Base-by-base conservation (phyloP, 2,888 invertebrate genomes). In the Mechanitis mazaeus region DNA sequence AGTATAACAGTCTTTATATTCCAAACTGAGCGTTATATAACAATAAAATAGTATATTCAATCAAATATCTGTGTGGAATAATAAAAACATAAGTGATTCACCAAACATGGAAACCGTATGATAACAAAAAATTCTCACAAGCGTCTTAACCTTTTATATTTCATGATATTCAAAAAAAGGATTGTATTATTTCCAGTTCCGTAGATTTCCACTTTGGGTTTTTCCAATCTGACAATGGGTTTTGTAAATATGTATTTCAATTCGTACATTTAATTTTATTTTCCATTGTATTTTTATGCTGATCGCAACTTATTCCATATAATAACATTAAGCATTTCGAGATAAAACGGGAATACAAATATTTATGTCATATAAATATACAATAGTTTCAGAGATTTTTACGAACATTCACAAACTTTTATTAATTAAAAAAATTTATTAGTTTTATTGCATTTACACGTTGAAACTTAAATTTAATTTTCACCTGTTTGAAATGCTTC, bases 101-200 rank as follows among this genome's bases (percentile, higher is more conserved):
- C 31, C 28, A 50, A 50, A 50, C 9, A 50, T 28, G 28, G 28
- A 50, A 28, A 11, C 5, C 3, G 7, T 31, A 3, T 31, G 31
- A 7, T 50, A 50, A 50, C 7, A 50, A 3, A 9, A 20, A 11
- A 31, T 50, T 50, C 50, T 31, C 50, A 5, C 2, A 31, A 31
- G 50, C 7, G 28, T 50, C 50, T 11, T 11, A 50, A 50, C 50
- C 50, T 50, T 50, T 50, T 28, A 50, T 31, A 50, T 31, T 31
- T 31, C 31, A 42, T 42, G 42, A 42, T 42, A 42, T 42, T 42
- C 11, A 50, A 31, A 50, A 20, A 50, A 50, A 50, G 31, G 50
- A 31, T 50, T 50, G 31, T 50, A 50, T 50, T 50, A n/a, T 50
- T 50, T 50, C 50, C 50, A 50, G n/a, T 50, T 31, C 31, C 31